These are phyloP conservation scores for Silvanus unidentatus DNA, from an alignment of 2,888 invertebrate genomes.

Conservation along the genomic window DNA sequence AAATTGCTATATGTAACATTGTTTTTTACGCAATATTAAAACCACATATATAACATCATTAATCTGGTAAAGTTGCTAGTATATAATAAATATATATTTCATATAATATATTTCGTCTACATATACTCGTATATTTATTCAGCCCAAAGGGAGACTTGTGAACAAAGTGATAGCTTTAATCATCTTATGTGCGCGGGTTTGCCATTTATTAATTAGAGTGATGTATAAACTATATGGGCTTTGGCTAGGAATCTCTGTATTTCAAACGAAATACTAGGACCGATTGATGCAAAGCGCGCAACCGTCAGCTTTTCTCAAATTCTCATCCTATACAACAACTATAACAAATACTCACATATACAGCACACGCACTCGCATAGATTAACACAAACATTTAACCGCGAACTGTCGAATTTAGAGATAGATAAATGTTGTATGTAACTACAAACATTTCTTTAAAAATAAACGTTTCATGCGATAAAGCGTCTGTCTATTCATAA, in stretches of 20 bases:
- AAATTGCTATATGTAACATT: no score
- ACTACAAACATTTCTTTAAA: no score
- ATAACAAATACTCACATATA: no score
- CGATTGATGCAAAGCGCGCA: conserved; percentile 35
- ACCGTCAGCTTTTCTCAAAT: conserved; percentile 19
- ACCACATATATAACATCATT: no score
- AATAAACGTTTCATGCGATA: no score
- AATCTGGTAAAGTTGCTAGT: no score
- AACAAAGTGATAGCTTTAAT: conserved; percentile 34
- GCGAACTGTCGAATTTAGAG: conserved; percentile 20
- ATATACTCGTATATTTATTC: conserved; percentile 10
- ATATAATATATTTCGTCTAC: no score
- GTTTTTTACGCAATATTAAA: no score
- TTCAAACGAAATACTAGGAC: conserved; percentile 32
- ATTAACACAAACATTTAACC: conserved; percentile 38
- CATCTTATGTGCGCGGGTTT: conserved; percentile 38
- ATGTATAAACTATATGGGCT: conserved; percentile 40
- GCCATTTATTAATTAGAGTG: conserved; percentile 47
- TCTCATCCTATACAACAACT: not conserved
- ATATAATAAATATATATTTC: no score
- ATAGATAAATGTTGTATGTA: conserved; percentile 4
- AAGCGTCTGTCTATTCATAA: not conserved
- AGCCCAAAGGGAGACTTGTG: conserved; percentile 25
- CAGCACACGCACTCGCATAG: conserved; percentile 35
- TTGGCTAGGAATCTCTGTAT: conserved; percentile 34